Conservation (phyloP, 2,888 invertebrate genomes). For the Brachylomia viminalis region DNA sequence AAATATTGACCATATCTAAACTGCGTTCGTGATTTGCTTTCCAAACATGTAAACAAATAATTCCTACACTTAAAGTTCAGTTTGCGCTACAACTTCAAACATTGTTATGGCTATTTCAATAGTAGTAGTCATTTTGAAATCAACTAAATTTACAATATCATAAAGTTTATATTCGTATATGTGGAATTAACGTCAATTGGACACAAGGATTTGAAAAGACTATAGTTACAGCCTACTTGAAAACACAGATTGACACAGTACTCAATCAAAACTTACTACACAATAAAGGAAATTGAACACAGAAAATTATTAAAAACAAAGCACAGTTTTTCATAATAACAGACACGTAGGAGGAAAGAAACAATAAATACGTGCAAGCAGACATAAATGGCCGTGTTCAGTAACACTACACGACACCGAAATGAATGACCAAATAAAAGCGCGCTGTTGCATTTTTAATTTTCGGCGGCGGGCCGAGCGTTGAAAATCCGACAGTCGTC, state of each 20-base stretch:
- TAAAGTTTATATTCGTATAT: no score
- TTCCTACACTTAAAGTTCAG: no score
- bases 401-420: not conserved
- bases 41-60: no score
- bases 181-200: no score
- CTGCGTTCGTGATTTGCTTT: no score
- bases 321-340: conserved; percentile 1
- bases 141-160: no score
- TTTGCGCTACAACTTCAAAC: no score
- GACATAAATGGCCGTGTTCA: conserved; percentile 1
- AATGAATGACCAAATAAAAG: not conserved
- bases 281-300: conserved; percentile 4
- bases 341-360: conserved; percentile 17
- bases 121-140: no score
- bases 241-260: conserved; percentile 8
- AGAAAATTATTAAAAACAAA: not conserved
- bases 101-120: no score
- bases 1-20: no score
- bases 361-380: conserved; percentile 4
- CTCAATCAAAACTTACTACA: conserved; percentile 2
- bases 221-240: not conserved
- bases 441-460: not conserved
- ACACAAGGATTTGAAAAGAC: no score
- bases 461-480: not conserved
- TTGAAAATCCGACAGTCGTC: not conserved